These are phyloP conservation scores for Oreochromis mossambicus DNA, from an alignment of 2,797 vertebrate genomes.

Conservation along the genomic window DNA sequence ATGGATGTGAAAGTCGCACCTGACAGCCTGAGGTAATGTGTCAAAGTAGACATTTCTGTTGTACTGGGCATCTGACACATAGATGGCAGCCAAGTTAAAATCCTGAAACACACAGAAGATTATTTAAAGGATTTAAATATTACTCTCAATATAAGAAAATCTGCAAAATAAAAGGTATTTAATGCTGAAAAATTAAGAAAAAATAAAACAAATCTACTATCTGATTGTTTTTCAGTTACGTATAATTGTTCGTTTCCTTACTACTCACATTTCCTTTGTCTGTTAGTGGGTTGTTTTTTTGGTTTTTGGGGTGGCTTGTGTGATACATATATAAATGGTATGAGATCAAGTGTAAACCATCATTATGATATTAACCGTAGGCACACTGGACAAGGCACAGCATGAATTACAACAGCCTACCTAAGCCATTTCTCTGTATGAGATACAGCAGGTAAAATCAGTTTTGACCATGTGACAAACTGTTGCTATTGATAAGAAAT, in stretches of 20 bases:
- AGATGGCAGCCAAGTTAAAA: conserved; percentile 84
- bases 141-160: background rate
- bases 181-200: background rate
- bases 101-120: conserved; percentile 61
- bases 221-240: background rate
- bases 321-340: background rate
- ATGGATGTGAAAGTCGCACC: conserved; percentile 60
- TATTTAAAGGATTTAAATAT: background rate
- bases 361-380: background rate
- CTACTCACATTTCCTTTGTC: background rate
- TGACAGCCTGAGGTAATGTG: conserved; percentile 82
- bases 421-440: background rate
- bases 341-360: background rate
- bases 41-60: conserved; percentile 90
- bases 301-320: background rate
- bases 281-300: background rate
- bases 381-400: background rate
- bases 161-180: background rate
- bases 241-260: background rate
- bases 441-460: background rate
- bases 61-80: conserved; percentile 90
- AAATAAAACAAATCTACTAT: background rate
- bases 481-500: background rate
- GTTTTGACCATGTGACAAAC: background rate
- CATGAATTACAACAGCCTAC: background rate